Percentiles rank a stretch among this genome's conserved stretches.
phyloP scores from a whole-genome alignment of 2,797 vertebrate genomes.

The Gobionotothen gibberifrons region DNA sequence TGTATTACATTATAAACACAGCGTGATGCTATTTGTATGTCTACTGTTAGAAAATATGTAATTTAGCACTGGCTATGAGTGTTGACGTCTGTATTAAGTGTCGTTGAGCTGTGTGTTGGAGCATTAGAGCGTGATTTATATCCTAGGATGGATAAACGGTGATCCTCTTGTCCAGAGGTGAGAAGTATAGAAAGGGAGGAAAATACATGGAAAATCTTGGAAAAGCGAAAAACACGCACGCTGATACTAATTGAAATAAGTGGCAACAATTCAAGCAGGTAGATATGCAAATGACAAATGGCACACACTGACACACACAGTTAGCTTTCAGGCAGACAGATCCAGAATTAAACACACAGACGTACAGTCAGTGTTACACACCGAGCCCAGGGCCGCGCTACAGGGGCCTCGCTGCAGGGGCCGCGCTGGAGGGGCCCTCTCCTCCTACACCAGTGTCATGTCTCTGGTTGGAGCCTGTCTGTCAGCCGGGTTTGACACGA shows the following conservation, averaged over 20 bases:
- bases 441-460: conserved; percentile 77
- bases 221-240: not conserved
- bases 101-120: conserved; percentile 42
- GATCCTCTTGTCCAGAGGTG: conserved; percentile 70
- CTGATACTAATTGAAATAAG: conserved; percentile 31
- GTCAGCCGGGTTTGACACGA: conserved; percentile 75
- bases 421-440: conserved; percentile 54
- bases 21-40: conserved; percentile 31
- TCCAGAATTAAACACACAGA: conserved; percentile 51
- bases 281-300: conserved; percentile 54
- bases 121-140: conserved; percentile 26
- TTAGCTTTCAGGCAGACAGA: conserved; percentile 54
- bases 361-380: conserved; percentile 4
- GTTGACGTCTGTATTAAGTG: conserved; percentile 34
- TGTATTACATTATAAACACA: conserved; percentile 32
- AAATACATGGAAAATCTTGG: not conserved
- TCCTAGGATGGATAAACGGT: conserved; percentile 65
- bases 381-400: conserved; percentile 63
- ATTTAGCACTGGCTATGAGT: conserved; percentile 23
- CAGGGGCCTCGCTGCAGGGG: conserved; percentile 36
- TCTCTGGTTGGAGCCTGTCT: conserved; percentile 77
- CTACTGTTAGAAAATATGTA: conserved; percentile 37
- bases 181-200: conserved; percentile 42
- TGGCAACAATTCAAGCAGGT: conserved; percentile 29
- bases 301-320: conserved; percentile 13